These are phyloP conservation scores for Meandrina meandrites DNA, from an alignment of 92 coral and sea anemone genomes.

Conservation along the genomic window DNA sequence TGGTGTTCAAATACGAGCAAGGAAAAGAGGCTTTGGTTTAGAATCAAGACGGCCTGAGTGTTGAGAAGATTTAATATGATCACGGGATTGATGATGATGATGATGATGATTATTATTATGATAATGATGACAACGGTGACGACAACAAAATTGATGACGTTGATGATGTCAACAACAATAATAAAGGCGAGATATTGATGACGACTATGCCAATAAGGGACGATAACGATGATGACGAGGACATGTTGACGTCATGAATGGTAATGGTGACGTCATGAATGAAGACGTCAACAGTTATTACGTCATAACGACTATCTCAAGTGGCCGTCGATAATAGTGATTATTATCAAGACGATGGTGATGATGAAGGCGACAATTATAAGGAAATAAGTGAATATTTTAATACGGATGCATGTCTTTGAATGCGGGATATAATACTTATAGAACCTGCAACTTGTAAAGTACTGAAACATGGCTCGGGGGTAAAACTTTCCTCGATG, in stretches of 20 bases:
- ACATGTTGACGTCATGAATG: background rate
- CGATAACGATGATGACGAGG: background rate
- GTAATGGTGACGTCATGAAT: background rate
- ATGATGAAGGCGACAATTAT: background rate
- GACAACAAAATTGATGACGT: background rate
- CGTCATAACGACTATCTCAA: background rate
- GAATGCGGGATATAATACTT: background rate
- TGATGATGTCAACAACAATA: background rate
- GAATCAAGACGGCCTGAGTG: background rate
- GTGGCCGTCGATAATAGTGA: background rate
- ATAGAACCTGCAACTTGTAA: background rate
- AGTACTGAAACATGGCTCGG: background rate
- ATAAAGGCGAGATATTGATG: background rate
- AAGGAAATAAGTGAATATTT: background rate
- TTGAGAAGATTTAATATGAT: background rate
- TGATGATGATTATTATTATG: constrained; percentile 1
- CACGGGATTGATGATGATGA: background rate
- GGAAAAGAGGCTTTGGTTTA: background rate
- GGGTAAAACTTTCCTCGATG: background rate
- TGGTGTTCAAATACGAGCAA: constrained; percentile 77
- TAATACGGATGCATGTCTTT: background rate
- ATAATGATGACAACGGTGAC: background rate
- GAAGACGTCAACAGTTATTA: background rate
- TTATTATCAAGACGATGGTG: background rate
- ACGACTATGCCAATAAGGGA: background rate